A percentile compares a stretch with the other conserved stretches of the same genome.
Conservation (phyloP, 2,797 vertebrate species). For the Ptychadena robeensis region DNA sequence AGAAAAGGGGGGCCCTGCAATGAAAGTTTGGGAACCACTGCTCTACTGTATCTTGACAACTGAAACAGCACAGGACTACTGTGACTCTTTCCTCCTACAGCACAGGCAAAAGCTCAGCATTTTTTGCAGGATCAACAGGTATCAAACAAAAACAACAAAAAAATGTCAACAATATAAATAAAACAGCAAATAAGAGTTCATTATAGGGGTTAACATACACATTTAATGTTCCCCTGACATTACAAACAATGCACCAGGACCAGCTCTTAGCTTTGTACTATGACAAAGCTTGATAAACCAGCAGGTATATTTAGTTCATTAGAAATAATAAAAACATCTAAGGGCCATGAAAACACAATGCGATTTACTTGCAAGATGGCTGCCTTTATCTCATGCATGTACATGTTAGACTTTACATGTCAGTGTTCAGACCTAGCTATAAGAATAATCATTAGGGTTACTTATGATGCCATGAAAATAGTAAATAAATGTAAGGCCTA, state of each 20-base stretch:
- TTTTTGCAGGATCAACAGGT: background rate
- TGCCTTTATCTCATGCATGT: background rate
- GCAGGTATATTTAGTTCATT: background rate
- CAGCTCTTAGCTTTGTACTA: background rate
- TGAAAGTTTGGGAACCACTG: no score
- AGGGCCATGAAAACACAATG: no score
- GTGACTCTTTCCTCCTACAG: background rate
- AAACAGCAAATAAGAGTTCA: background rate
- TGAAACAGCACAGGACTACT: background rate
- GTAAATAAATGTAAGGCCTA: conserved; percentile 74
- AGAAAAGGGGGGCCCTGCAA: no score
- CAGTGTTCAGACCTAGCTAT: conserved; percentile 68
- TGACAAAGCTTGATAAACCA: background rate
- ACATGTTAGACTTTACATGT: conserved; percentile 23
- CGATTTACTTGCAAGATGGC: background rate
- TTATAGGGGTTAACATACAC: background rate
- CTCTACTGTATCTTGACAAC: background rate
- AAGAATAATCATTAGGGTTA: conserved; percentile 70
- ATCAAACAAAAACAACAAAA: background rate
- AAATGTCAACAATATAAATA: background rate
- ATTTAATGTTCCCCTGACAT: background rate
- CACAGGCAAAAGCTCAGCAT: background rate
- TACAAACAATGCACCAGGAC: background rate
- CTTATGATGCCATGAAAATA: conserved; percentile 66
- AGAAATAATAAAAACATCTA: no score